Conservation (phyloP, 2,113 vertebrate species). For the Caloenas nicobarica region DNA sequence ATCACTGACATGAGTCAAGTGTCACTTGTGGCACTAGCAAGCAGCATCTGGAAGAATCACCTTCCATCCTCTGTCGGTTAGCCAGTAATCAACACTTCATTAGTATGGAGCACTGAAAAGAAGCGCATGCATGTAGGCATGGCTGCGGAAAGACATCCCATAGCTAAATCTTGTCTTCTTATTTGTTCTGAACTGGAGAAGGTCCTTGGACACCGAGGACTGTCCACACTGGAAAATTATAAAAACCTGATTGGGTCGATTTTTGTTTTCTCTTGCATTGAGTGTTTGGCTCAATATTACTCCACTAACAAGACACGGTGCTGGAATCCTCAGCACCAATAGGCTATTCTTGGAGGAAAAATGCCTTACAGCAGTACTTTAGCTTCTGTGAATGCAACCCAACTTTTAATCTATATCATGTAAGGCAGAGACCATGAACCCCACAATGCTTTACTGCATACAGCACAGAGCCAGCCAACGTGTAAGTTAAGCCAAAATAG, state of each 20-base stretch:
- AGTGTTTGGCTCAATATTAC: background rate
- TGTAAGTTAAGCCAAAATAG: background rate
- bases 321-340: background rate
- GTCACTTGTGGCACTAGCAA: background rate
- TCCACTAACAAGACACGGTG: background rate
- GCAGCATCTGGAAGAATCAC: background rate
- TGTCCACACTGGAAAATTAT: background rate
- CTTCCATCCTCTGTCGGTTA: background rate
- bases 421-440: background rate
- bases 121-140: background rate
- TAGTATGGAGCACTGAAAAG: background rate
- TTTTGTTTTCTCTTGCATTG: background rate
- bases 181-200: background rate
- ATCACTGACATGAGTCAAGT: background rate
- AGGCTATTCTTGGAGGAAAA: background rate
- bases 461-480: background rate
- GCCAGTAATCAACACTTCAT: background rate
- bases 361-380: background rate
- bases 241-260: background rate
- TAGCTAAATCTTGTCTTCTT: background rate
- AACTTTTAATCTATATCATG: background rate
- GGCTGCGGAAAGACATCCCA: background rate
- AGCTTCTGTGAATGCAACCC: slow-evolving; percentile 25
- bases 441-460: background rate
- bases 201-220: background rate